A percentile compares a stretch with the other conserved stretches of the same genome.
These are phyloP conservation scores for Cromileptes altivelis DNA, from an alignment of 2,113 vertebrate species.

Conservation along the genomic window DNA sequence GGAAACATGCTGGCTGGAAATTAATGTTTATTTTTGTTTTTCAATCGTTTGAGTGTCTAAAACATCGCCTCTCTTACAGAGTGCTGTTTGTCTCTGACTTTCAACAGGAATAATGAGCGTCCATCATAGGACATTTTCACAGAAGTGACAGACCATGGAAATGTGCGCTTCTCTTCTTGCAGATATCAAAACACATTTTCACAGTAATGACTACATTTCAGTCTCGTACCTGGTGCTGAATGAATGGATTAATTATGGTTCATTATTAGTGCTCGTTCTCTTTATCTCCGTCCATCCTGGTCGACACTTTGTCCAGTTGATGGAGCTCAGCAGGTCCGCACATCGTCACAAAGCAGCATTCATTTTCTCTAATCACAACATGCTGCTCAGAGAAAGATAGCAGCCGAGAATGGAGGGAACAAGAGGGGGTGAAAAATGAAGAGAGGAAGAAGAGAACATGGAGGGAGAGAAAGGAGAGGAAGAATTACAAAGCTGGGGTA, in stretches of 20 bases:
- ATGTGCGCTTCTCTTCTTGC: neutral
- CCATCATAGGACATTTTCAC: no score
- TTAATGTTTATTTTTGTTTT: neutral
- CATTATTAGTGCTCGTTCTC: neutral
- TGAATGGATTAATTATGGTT: neutral
- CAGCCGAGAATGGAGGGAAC: neutral
- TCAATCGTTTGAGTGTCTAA: no score
- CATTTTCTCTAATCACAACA: neutral
- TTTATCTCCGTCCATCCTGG: neutral
- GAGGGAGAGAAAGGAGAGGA: no score
- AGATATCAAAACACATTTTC: neutral
- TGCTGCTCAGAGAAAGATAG: neutral
- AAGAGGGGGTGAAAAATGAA: neutral
- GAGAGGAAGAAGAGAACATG: no score
- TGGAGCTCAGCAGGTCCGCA: neutral
- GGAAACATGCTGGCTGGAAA: neutral
- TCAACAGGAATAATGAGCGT: neutral
- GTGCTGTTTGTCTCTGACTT: no score
- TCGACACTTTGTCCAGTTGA: neutral
- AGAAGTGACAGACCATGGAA: no score
- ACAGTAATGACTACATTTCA: neutral
- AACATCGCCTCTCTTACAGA: no score
- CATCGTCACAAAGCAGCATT: constrained; percentile 1
- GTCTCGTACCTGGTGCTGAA: neutral
- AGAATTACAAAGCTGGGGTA: no score